A percentile compares a stretch with the other conserved stretches of the same genome.
Evolutionary conservation across 2,888 invertebrate species (phyloP).

Genomic region (Asteroscopus sphinx): DNA sequence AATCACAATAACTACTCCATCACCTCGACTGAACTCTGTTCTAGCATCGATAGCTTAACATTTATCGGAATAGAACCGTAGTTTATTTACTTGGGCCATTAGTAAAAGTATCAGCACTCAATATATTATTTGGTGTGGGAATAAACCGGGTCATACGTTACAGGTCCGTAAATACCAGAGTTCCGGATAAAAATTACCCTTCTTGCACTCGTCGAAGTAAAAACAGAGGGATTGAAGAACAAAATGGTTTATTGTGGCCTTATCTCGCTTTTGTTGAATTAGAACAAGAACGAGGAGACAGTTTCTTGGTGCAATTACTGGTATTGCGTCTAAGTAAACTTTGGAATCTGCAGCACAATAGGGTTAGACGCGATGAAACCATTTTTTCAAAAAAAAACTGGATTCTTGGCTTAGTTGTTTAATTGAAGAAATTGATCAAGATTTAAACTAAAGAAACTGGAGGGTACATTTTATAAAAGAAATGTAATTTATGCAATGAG

Average conservation of each 20-base stretch:
- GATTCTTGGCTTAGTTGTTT: not conserved
- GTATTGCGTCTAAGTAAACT: slow-evolving; percentile 35
- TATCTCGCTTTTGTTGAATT: slow-evolving; percentile 59
- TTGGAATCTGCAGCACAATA: slow-evolving; percentile 18
- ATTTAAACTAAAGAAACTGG: too few species aligned
- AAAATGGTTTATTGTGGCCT: slow-evolving; percentile 44
- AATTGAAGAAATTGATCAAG: not conserved
- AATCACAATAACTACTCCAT: slow-evolving; percentile 3
- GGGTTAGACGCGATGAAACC: slow-evolving; percentile 10
- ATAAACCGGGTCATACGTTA: slow-evolving; percentile 24
- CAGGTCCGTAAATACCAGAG: slow-evolving; percentile 20
- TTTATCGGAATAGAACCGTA: slow-evolving; percentile 21
- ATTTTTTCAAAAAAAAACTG: too few species aligned
- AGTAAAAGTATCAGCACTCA: slow-evolving; percentile 47
- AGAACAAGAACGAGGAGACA: slow-evolving; percentile 42
- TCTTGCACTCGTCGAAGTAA: slow-evolving; percentile 24
- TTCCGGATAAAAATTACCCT: slow-evolving; percentile 38
- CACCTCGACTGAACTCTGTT: slow-evolving; percentile 2
- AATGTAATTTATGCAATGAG: too few species aligned
- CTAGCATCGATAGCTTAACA: slow-evolving; percentile 6
- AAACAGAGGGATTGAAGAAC: slow-evolving; percentile 36
- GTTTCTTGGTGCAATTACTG: slow-evolving; percentile 38
- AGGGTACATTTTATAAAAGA: too few species aligned
- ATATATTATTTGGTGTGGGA: slow-evolving; percentile 46
- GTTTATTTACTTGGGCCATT: slow-evolving; percentile 46